A percentile compares a stretch with the other conserved stretches of the same genome.
phyloP scores from a whole-genome alignment of 2,113 vertebrate genomes.

The Hippocampus mohnikei region DNA sequence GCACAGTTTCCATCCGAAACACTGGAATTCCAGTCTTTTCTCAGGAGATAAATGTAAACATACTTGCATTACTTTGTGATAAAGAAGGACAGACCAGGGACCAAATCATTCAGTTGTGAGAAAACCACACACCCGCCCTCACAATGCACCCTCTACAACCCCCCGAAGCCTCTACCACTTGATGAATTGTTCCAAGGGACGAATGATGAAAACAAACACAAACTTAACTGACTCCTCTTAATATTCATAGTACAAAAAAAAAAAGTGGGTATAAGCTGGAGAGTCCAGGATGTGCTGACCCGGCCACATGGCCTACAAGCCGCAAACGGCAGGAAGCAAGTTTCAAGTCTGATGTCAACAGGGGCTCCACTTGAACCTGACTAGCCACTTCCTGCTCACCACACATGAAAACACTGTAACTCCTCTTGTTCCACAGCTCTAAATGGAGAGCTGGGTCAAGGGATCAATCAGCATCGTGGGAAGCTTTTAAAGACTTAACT shows the following conservation, averaged over 20 bases:
- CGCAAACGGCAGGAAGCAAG: constrained; percentile 48
- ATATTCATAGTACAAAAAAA: neutral
- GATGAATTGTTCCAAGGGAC: neutral
- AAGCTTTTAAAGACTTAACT: constrained; percentile 67
- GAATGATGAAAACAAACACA: neutral
- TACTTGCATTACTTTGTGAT: too few relatives aligned
- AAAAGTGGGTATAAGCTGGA: neutral
- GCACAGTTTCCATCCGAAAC: too few relatives aligned
- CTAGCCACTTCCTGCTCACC: constrained; percentile 63
- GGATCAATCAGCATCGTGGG: constrained; percentile 70
- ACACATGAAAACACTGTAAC: constrained; percentile 51
- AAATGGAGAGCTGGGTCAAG: constrained; percentile 63
- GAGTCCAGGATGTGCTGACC: constrained; percentile 4
- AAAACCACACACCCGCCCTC: neutral
- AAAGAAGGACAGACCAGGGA: neutral
- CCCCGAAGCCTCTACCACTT: neutral
- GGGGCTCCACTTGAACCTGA: constrained; percentile 64
- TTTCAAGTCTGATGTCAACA: constrained; percentile 52
- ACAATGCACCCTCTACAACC: neutral
- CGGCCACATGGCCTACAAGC: constrained; percentile 13
- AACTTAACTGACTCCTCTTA: neutral
- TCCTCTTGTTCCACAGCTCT: constrained; percentile 58
- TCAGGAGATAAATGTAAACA: too few relatives aligned
- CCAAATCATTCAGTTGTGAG: neutral
- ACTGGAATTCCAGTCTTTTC: too few relatives aligned